Evolutionary conservation across 37 sponge, comb jelly and placozoan species (phyloP).

Genomic region (Agelas oroides): DNA sequence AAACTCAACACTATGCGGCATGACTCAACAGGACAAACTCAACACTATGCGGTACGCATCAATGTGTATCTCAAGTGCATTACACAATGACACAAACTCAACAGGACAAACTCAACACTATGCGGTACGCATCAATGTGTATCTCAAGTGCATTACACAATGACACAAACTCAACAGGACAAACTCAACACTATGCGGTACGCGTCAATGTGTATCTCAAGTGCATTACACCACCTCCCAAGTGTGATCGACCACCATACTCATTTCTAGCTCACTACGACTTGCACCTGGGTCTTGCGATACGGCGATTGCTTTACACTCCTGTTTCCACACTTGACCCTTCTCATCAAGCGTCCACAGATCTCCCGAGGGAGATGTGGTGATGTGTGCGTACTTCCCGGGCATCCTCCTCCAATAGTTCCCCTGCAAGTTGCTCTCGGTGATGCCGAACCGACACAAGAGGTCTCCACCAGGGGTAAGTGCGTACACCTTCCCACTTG

Average conservation of each 20-base stretch:
- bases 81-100: no score
- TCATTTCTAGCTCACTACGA: background rate
- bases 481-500: conserved; percentile 63
- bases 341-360: conserved; percentile 70
- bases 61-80: no score
- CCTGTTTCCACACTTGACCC: conserved; percentile 66
- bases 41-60: no score
- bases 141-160: no score
- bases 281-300: background rate
- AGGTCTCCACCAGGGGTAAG: conserved; percentile 71
- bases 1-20: no score
- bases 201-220: no score
- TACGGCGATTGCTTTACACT: conserved; percentile 28
- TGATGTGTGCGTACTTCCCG: conserved; percentile 73
- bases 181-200: no score
- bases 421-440: conserved; percentile 72
- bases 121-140: no score
- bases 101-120: no score
- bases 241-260: background rate
- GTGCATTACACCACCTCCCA: conserved; percentile 58
- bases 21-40: no score
- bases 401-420: conserved; percentile 85
- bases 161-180: no score
- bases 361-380: conserved; percentile 67
- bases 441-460: conserved; percentile 78